Percentiles rank a stretch among this genome's conserved stretches.
phyloP scores from a whole-genome alignment of 2,888 invertebrate species.

The Eilema griseolum region DNA sequence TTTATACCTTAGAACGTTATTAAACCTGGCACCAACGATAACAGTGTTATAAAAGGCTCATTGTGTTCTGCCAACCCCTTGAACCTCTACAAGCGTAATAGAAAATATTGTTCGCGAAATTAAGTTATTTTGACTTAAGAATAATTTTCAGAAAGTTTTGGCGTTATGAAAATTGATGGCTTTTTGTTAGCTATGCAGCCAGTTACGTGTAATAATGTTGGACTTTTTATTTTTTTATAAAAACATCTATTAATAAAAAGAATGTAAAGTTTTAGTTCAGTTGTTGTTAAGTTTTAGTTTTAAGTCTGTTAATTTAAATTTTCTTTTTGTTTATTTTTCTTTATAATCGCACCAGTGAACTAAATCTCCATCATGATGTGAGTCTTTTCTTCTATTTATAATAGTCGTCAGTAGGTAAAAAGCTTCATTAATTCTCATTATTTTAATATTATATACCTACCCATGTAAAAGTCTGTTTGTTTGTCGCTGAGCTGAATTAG shows the following conservation, averaged over 20 bases:
- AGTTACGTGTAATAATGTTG: conserved; percentile 22
- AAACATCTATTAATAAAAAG: not conserved
- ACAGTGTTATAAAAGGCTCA: conserved; percentile 45
- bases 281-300: conserved; percentile 1
- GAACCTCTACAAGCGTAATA: conserved; percentile 54
- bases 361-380: no score
- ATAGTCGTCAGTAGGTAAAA: no score
- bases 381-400: no score
- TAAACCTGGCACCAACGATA: conserved; percentile 50
- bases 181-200: conserved; percentile 23
- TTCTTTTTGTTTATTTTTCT: no score
- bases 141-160: conserved; percentile 44
- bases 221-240: conserved; percentile 15
- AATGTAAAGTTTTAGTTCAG: not conserved
- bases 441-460: no score
- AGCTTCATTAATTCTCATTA: no score
- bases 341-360: no score
- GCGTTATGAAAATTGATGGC: conserved; percentile 45
- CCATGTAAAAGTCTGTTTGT: no score
- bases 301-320: no score
- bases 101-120: conserved; percentile 57
- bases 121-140: conserved; percentile 45
- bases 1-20: conserved; percentile 56
- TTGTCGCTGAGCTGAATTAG: no score
- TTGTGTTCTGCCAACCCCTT: conserved; percentile 49